Evolutionary conservation across 1,140 invertebrate species (phyloP), one percentile per base, ranked within the genome.

Genomic region (Conopomorpha cramerella): DNA sequence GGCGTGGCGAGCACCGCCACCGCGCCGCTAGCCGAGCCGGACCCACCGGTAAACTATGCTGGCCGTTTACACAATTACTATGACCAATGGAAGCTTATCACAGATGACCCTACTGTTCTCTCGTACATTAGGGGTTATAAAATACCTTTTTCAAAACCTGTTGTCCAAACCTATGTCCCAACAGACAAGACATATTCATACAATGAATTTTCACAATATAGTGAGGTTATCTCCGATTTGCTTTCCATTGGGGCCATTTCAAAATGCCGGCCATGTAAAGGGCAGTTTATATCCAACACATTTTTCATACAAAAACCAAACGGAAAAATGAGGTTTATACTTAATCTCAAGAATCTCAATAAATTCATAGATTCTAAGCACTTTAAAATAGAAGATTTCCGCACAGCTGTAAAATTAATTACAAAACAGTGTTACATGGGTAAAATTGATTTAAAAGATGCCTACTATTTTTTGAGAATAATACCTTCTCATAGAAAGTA

Each of bases 251-350:
- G 45, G 19, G 41, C 48, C 2, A 37, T 50, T 26, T 41, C 39
- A 8, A 8, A 38, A 25, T 45, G 48, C 31, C 3, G 17, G 2
- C 30, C 31, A 1, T 18, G 15, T 30, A n/a, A 26, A 7, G 38
- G 28, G 1, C 37, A 49, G 30, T 55, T 51, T 36, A 18, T 49
- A 10, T 55, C 49, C 6, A 32, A 10, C 2, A 17, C 15, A 1
- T 51, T 51, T 34, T n/a, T 46, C n/a, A 19, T 43, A 31, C 32
- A 34, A 4, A 54, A 54, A 42, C 36, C 40, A 25, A 50, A 47
- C 27, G 45, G 43, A 2, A 46, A 41, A 26, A 27, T 10, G 13
- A 27, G 45, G 8, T 43, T 46, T 17, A 40, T 46, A 25, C 16
- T 38, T 2, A 36, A 36, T 12, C 12, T 36, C 2, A 36, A 36